These are phyloP conservation scores for Emydura subglobosa DNA, from an alignment of 2,113 vertebrate genomes.

Conservation along the genomic window DNA sequence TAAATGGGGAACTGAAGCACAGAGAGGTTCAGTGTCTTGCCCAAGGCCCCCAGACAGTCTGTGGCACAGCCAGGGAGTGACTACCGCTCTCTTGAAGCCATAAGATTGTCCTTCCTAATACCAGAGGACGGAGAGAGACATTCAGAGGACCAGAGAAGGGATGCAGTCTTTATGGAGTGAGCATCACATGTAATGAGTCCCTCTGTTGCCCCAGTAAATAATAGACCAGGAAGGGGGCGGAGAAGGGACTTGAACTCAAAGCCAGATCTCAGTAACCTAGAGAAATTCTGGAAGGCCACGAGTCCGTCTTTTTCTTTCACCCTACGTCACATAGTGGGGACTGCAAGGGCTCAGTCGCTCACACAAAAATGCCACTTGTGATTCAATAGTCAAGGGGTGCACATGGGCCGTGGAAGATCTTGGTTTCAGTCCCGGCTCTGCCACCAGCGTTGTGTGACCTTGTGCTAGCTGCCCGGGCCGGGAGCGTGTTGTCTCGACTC, in stretches of 20 bases:
- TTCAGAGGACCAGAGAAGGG: not conserved
- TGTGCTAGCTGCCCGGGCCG: not conserved
- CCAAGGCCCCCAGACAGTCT: not conserved
- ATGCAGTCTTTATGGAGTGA: not conserved
- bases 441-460: not conserved
- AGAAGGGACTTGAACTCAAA: not conserved
- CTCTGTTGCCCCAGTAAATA: not conserved
- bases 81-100: not conserved
- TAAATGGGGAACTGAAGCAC: not conserved
- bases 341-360: not conserved
- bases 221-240: not conserved
- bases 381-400: not conserved
- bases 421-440: not conserved
- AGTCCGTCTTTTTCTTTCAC: not conserved
- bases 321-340: not conserved
- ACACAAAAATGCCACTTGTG: not conserved
- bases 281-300: not conserved
- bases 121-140: fast-evolving
- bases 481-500: not conserved
- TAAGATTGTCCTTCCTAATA: not conserved
- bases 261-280: not conserved
- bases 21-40: not conserved
- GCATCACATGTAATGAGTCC: not conserved
- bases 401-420: not conserved
- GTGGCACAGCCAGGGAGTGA: not conserved